phyloP scores from a whole-genome alignment of 2,888 invertebrate species.

The Gastracanthus pulcherrimus region DNA sequence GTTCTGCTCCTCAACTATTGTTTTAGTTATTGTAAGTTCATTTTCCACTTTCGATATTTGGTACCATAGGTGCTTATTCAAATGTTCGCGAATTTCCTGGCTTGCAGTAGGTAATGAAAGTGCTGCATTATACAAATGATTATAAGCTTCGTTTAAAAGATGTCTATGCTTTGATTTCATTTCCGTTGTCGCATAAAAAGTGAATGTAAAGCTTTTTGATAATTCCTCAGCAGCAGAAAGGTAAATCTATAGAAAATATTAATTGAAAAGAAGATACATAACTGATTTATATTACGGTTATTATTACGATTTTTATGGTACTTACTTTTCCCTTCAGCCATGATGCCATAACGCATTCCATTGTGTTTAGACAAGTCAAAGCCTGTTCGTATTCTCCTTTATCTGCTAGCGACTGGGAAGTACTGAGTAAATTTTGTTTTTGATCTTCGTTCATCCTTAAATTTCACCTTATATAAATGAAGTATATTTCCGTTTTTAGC shows the following conservation, averaged over 20 bases:
- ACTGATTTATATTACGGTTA: too few relatives aligned
- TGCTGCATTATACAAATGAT: constrained; percentile 12
- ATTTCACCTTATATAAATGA: background rate
- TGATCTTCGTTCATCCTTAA: background rate
- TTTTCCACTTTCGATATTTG: background rate
- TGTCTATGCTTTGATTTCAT: background rate
- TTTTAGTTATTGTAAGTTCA: background rate
- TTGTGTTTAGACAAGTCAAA: background rate
- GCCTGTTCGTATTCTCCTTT: background rate
- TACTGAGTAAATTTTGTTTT: background rate
- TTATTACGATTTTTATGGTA: too few relatives aligned
- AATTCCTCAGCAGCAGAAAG: background rate
- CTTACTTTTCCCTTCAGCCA: constrained; percentile 39
- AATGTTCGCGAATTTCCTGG: background rate
- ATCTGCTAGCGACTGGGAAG: background rate
- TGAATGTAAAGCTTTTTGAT: background rate
- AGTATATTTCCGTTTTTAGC: too few relatives aligned
- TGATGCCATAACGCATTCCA: background rate
- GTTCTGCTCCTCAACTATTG: too few relatives aligned
- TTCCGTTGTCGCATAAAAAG: background rate
- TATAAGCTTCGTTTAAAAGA: background rate
- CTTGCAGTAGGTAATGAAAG: constrained; percentile 1
- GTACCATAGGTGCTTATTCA: constrained; percentile 22
- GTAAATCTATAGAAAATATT: constrained; percentile 6
- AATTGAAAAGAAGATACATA: background rate